Percentiles rank a stretch among this genome's conserved stretches.
Conservation (phyloP, 2,888 invertebrate genomes). For the Agapostemon virescens region DNA sequence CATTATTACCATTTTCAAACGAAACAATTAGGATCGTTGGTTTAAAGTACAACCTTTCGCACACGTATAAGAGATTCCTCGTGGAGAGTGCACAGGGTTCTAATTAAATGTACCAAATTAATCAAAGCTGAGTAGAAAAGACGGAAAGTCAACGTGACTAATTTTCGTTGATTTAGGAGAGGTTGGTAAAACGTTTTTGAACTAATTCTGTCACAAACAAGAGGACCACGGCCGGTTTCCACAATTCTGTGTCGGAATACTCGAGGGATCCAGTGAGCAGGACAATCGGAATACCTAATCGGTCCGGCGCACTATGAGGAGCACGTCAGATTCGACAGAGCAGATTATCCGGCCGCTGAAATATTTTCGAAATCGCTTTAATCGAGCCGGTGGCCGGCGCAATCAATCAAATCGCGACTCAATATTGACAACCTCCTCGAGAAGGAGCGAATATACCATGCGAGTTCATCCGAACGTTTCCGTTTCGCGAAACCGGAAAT, state of each 20-base stretch:
- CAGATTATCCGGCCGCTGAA: slow-evolving; percentile 34
- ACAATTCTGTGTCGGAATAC: background rate
- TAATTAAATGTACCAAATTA: background rate
- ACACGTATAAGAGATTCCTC: accelerated
- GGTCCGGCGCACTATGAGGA: slow-evolving; percentile 14
- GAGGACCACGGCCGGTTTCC: background rate
- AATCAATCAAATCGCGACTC: slow-evolving; percentile 18
- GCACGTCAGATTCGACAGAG: slow-evolving; percentile 30
- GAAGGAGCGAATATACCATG: background rate
- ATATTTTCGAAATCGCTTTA: slow-evolving; percentile 35
- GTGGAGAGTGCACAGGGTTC: background rate
- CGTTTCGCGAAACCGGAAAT: background rate
- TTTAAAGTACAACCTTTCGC: background rate
- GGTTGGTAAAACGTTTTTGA: background rate
- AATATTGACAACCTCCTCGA: background rate
- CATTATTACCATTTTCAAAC: background rate
- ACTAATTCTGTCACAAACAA: background rate
- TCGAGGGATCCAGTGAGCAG: background rate
- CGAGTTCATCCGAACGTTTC: background rate
- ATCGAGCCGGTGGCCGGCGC: slow-evolving; percentile 10
- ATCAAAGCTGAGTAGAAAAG: background rate
- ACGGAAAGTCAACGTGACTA: background rate
- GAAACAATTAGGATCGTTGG: background rate
- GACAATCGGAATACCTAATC: slow-evolving; percentile 43
- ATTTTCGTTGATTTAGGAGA: background rate